These are phyloP conservation scores for Strix aluco DNA, from an alignment of 2,113 vertebrate genomes.

Conservation along the genomic window DNA sequence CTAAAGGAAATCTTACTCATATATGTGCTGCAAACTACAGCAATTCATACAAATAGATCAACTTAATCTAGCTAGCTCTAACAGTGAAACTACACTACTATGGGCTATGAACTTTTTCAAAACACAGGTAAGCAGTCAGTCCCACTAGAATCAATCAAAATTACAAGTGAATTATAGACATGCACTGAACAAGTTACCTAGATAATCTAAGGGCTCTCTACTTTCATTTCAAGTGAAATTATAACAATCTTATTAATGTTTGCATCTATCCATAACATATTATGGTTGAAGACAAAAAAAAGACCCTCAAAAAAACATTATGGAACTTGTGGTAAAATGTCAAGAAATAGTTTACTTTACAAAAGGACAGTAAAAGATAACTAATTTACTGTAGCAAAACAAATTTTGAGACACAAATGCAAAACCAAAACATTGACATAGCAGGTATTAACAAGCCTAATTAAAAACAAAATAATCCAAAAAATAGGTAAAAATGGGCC, in stretches of 20 bases:
- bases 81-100: not conserved
- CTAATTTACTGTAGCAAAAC: not conserved
- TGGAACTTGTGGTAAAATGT: not conserved
- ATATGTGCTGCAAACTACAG: not conserved
- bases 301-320: not conserved
- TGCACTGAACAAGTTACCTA: not conserved
- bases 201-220: not conserved
- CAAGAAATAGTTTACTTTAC: not conserved
- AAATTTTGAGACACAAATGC: not conserved
- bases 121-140: not conserved
- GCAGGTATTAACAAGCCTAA: not conserved
- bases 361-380: not conserved
- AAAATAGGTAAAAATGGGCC: not conserved
- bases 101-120: not conserved
- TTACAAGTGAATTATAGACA: not conserved
- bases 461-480: not conserved
- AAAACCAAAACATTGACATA: not conserved
- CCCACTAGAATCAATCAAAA: not conserved
- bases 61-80: not conserved
- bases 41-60: not conserved
- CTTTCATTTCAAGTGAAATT: not conserved
- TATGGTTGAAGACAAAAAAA: not conserved
- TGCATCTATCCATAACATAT: not conserved
- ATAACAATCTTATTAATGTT: not conserved
- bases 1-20: not conserved